A percentile compares a stretch with the other conserved stretches of the same genome.
These are phyloP conservation scores for Zelostemma sp. DNA, from an alignment of 1,140 invertebrate genomes.

Conservation along the genomic window DNA sequence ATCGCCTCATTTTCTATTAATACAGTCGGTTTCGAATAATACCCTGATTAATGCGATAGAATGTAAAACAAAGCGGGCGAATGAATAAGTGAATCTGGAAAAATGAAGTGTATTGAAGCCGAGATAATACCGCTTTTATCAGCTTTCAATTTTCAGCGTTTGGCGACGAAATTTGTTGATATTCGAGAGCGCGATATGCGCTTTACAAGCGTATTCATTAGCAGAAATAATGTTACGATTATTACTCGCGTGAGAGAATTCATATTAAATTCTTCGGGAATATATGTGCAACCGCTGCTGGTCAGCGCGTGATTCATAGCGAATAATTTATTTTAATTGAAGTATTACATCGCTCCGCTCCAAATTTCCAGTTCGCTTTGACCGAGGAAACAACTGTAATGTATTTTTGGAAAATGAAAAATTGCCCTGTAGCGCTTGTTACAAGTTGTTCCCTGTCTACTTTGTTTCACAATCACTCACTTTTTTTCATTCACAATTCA, in stretches of 20 bases:
- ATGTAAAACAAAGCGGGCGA: too few relatives aligned
- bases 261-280: slow-evolving; percentile 15
- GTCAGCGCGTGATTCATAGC: background rate
- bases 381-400: background rate
- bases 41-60: slow-evolving; percentile 3
- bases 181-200: slow-evolving; percentile 1
- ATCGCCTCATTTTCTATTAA: slow-evolving; percentile 18
- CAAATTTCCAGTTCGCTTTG: slow-evolving; percentile 6
- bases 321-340: slow-evolving; percentile 20
- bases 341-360: slow-evolving; percentile 4
- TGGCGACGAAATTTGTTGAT: slow-evolving; percentile 5
- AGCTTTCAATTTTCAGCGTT: background rate
- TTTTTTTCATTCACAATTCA: too few relatives aligned
- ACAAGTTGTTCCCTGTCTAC: too few relatives aligned
- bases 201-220: background rate
- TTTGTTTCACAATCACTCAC: too few relatives aligned
- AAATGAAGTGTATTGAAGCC: background rate
- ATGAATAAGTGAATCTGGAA: background rate
- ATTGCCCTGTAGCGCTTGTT: too few relatives aligned
- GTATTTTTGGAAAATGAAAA: too few relatives aligned
- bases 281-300: too few relatives aligned
- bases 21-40: slow-evolving; percentile 7
- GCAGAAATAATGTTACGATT: slow-evolving; percentile 5
- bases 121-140: too few relatives aligned
- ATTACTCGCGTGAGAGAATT: slow-evolving; percentile 14